phyloP scores from a whole-genome alignment of 2,888 invertebrate species.

The Melanostoma scalare region DNA sequence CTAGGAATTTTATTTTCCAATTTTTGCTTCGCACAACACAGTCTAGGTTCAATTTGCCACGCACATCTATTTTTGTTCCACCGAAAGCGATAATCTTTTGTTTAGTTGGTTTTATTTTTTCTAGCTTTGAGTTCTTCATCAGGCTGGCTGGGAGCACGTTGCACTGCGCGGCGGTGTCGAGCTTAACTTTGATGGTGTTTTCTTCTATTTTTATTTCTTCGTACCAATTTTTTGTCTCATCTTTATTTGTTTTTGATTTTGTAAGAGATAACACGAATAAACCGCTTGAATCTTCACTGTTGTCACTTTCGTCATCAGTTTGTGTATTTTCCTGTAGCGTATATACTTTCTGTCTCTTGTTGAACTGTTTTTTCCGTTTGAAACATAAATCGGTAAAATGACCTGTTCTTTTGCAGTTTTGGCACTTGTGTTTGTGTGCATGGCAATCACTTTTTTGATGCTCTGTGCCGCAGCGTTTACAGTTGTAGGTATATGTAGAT shows the following conservation, averaged over 20 bases:
- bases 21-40: constrained; percentile 37
- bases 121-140: neutral
- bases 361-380: neutral
- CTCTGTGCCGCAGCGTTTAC: constrained; percentile 14
- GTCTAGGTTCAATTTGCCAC: neutral
- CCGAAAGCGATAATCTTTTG: constrained; percentile 5
- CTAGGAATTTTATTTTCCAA: constrained; percentile 13
- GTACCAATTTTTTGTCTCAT: constrained; percentile 32
- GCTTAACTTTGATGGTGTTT: constrained; percentile 24
- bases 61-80: constrained; percentile 12
- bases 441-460: constrained; percentile 14
- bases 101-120: constrained; percentile 1
- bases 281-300: neutral
- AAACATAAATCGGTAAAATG: constrained; percentile 25
- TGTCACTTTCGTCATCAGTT: no score
- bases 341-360: constrained; percentile 5
- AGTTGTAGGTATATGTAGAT: neutral
- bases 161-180: constrained; percentile 33
- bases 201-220: constrained; percentile 26
- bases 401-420: constrained; percentile 10
- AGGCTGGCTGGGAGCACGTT: constrained; percentile 17
- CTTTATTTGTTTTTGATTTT: constrained; percentile 13
- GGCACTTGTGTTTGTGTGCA: constrained; percentile 14
- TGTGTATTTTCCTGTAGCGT: no score
- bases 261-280: constrained; percentile 10